phyloP scores from a whole-genome alignment of 2,888 invertebrate species.

The Deroplatys truncata region DNA sequence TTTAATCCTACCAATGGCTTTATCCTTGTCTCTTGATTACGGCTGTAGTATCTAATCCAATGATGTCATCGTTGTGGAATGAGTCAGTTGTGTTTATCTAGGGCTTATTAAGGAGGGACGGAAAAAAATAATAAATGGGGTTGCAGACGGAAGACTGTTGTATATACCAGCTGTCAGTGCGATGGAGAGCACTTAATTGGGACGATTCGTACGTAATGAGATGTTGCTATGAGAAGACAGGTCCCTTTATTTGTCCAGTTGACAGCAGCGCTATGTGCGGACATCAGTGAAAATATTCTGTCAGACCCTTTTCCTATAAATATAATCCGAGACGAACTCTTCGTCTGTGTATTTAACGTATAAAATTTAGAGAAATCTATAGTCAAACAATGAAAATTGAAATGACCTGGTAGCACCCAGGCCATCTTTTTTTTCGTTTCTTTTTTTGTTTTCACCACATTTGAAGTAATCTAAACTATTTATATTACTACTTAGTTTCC shows the following conservation, averaged over 20 bases:
- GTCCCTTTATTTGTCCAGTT: background rate
- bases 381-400: too few species aligned
- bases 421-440: too few species aligned
- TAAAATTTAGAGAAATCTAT: too few species aligned
- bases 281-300: background rate
- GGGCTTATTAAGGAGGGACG: background rate
- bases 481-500: too few species aligned
- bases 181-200: background rate
- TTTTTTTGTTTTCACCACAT: too few species aligned
- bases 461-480: too few species aligned
- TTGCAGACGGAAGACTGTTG: background rate
- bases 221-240: background rate
- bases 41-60: background rate
- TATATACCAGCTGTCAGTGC: background rate
- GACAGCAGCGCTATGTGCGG: background rate
- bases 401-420: too few species aligned
- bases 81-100: background rate
- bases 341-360: too few species aligned
- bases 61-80: background rate
- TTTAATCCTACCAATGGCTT: background rate
- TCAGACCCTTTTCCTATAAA: background rate
- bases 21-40: background rate
- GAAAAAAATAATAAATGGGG: background rate
- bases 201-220: background rate
- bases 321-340: too few species aligned